Evolutionary conservation across 2,888 invertebrate genomes (phyloP).

Genomic region (Abrostola triplasia): DNA sequence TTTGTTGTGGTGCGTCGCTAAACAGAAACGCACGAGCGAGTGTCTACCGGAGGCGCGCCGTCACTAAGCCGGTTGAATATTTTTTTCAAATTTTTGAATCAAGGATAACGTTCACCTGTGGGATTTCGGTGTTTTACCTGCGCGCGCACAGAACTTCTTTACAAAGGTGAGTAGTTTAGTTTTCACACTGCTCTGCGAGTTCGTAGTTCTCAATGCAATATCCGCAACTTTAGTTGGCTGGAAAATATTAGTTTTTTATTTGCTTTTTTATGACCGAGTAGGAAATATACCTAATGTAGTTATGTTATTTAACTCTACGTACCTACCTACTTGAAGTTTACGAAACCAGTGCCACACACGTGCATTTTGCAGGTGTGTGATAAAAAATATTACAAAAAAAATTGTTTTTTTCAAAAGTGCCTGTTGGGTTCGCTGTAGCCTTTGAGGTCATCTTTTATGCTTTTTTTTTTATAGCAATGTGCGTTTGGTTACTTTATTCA

Average conservation of each 20-base stretch:
- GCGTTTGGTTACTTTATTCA: slow-evolving; percentile 69
- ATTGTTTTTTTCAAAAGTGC: slow-evolving; percentile 41
- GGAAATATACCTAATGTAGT: slow-evolving; percentile 6
- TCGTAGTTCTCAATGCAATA: slow-evolving; percentile 21
- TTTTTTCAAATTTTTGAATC: slow-evolving; percentile 73
- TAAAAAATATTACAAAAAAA: slow-evolving; percentile 57
- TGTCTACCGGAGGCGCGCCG: slow-evolving; percentile 47
- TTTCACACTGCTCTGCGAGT: slow-evolving; percentile 38
- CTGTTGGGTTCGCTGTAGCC: slow-evolving; percentile 31
- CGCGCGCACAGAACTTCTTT: slow-evolving; percentile 84
- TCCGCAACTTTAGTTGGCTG: slow-evolving; percentile 32
- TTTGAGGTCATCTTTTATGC: slow-evolving; percentile 35
- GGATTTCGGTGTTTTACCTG: slow-evolving; percentile 85
- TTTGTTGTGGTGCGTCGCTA: slow-evolving; percentile 73
- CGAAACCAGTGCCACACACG: slow-evolving; percentile 37
- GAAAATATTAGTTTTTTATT: slow-evolving; percentile 20
- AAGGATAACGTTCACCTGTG: slow-evolving; percentile 85
- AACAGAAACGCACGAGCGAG: slow-evolving; percentile 73
- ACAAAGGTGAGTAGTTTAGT: slow-evolving; percentile 76
- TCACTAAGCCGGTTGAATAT: slow-evolving; percentile 50
- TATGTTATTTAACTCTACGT: slow-evolving; percentile 16
- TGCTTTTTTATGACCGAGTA: slow-evolving; percentile 17
- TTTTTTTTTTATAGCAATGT: slow-evolving; percentile 42
- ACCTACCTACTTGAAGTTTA: slow-evolving; percentile 11
- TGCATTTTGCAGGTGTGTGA: slow-evolving; percentile 54